Evolutionary conservation across 1,140 invertebrate genomes (phyloP), one percentile per base, ranked within the genome.

Genomic region (Planococcus citri): DNA sequence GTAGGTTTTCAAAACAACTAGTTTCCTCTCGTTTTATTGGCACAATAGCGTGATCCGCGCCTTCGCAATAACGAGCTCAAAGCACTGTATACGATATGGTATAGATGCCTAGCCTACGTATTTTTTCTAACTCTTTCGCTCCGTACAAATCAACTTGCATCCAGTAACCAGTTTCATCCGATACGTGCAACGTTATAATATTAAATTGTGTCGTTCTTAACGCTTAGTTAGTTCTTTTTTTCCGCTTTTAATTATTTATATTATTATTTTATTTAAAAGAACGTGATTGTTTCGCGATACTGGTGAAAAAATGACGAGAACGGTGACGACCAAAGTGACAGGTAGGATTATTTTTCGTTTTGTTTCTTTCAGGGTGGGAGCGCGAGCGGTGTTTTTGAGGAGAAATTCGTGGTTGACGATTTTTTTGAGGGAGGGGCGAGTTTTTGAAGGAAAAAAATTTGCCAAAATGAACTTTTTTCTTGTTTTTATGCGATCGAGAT

Each of bases 11-110:
- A 20, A 51, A 51, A 51, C 41, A 51, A 51, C 41, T 51, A 51
- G 41, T 51, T 51, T 51, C 41, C 41, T 51, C 41, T 51, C 41
- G n/a, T 51, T 51, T 51, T 20, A 51, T 51, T 51, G 41, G 41
- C 41, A 51, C 41, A 51, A 51, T 51, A 20, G 41, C 41, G 41
- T 51, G 41, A 51, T 51, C 41, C n/a, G 41, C 41, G 41, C 41
- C 41, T 51, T 51, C 41, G 41, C 41, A 51, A 17, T 51, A 3
- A 20, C 41, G n/a, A 51, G 17, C 41, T 51, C 41, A 51, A 51
- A 51, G 41, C 41, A 51, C 41, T 17, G 12, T 51, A 51, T 20
- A 9, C 17, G n/a, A n/a, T n/a, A n/a, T n/a, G n/a, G n/a, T n/a
- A n/a, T n/a, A 51, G n/a, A n/a, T n/a, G n/a, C n/a, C n/a, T n/a